These are phyloP conservation scores for Diabrotica undecimpunctata DNA, from an alignment of 1,140 invertebrate species.

Conservation along the genomic window DNA sequence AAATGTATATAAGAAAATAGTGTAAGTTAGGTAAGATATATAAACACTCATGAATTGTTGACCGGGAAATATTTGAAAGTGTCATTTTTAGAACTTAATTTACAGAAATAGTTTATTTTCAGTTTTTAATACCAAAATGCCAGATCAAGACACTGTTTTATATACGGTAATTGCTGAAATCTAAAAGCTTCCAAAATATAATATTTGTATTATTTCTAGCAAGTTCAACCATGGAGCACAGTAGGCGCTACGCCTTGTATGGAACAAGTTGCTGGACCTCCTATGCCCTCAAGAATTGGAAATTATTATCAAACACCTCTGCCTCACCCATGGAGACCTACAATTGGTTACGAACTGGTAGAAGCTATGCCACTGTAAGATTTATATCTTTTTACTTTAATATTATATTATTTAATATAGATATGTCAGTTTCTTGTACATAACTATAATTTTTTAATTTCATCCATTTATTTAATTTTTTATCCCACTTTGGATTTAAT, in stretches of 20 bases:
- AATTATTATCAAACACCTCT: conserved; percentile 57
- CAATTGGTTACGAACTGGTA: conserved; percentile 71
- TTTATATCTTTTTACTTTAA: neutral
- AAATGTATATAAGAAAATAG: no score
- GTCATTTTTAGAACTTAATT: no score
- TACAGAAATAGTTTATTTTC: no score
- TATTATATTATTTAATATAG: neutral
- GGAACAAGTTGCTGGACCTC: conserved; percentile 54
- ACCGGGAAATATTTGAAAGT: no score
- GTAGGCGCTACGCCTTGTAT: conserved; percentile 56
- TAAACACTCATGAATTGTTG: no score
- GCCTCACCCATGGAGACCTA: conserved; percentile 71
- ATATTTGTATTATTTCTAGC: conserved; percentile 48
- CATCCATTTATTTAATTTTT: neutral
- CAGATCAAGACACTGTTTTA: neutral
- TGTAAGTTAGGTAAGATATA: no score
- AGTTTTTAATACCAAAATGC: neutral
- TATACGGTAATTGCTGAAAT: neutral
- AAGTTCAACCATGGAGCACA: conserved; percentile 63
- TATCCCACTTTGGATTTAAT: neutral
- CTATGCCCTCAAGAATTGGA: conserved; percentile 51
- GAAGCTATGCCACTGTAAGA: conserved; percentile 64
- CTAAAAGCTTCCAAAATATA: neutral
- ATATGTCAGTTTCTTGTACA: no score
- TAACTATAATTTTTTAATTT: neutral